Evolutionary conservation across 2,113 vertebrate species (phyloP), one percentile per base, ranked within the genome.

Genomic region (Trogon surrucura): DNA sequence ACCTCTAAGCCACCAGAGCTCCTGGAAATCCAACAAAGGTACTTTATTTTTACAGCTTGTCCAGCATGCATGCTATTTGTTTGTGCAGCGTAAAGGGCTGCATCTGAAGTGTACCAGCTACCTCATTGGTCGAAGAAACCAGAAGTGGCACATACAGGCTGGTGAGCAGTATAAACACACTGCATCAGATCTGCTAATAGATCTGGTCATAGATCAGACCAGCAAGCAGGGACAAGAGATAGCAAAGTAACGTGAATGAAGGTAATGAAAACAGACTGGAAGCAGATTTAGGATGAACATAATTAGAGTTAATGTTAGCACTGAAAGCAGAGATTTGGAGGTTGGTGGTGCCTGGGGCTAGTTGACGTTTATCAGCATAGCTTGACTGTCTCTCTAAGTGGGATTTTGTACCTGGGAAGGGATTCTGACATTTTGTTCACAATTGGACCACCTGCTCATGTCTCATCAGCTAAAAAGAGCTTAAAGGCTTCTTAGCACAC

Each of bases 251-350:
- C 36, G 67, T 96, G 94, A 95, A 87, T 95, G 96, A 97, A 92
- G 89, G 95, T 96, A 97, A 97, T 97, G 96, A 97, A 97, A 97
- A 94, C 74, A 95, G 96, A 97, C 96, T 96, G 94, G 94, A 88
- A 96, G 95, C 81, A 96, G 95, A 91, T 96, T 96, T 97, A 95
- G 96, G 94, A 95, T 93, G 95, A 97, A 57, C 91, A 73, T 96
- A 97, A 96, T 97, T 97, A 97, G 96, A 95, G 81, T 95, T 96
- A 95, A 96, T 97, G 96, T 96, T 94, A 93, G 96, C 80, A 95
- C 83, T 97, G 92, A 97, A 96, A 96, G 96, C 92, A 93, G 93
- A 96, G 95, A 95, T 96, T 96, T 95, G 94, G 91, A 93, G 94
- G 94, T 82, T 97, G 91, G 87, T 16, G 64, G 36, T 94, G 96